Conservation (phyloP, 2,888 invertebrate species). For the Petrophora chlorosata region DNA sequence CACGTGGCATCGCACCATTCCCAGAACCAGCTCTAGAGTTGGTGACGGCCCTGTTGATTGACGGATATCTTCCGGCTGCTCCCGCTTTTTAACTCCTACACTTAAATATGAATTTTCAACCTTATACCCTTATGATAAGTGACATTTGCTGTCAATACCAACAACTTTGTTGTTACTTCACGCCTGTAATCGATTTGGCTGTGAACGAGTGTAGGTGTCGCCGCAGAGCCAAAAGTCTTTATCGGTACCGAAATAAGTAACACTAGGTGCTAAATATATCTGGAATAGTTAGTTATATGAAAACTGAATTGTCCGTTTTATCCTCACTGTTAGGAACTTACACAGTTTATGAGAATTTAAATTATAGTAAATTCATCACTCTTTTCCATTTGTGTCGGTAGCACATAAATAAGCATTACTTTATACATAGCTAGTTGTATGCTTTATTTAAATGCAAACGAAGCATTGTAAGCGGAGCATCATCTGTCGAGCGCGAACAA, state of each 20-base stretch:
- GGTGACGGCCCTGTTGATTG: slow-evolving; percentile 61
- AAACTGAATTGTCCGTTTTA: too few relatives aligned
- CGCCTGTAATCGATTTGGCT: slow-evolving; percentile 60
- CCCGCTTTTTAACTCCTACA: slow-evolving; percentile 32
- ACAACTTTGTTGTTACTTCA: slow-evolving; percentile 45
- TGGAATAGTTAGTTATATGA: too few relatives aligned
- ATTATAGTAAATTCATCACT: slow-evolving; percentile 24
- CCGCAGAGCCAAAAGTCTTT: slow-evolving; percentile 58
- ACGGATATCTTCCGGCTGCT: slow-evolving; percentile 72
- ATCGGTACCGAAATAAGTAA: slow-evolving; percentile 50
- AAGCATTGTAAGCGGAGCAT: slow-evolving; percentile 54
- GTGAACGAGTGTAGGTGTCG: slow-evolving; percentile 55
- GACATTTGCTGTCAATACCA: slow-evolving; percentile 29
- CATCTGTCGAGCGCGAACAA: slow-evolving; percentile 68
- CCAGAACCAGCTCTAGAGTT: slow-evolving; percentile 61
- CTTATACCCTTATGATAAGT: slow-evolving; percentile 45
- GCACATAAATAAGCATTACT: slow-evolving; percentile 19
- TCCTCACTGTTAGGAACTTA: too few relatives aligned
- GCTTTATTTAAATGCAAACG: slow-evolving; percentile 58
- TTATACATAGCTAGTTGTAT: slow-evolving; percentile 12
- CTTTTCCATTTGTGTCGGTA: slow-evolving; percentile 15
- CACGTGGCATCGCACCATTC: slow-evolving; percentile 60
- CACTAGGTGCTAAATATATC: neutral
- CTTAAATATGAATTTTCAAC: slow-evolving; percentile 37
- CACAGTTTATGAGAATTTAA: too few relatives aligned